Evolutionary conservation across 2,113 vertebrate species (phyloP), one percentile per base, ranked within the genome.

Genomic region (Hystrix brachyura): DNA sequence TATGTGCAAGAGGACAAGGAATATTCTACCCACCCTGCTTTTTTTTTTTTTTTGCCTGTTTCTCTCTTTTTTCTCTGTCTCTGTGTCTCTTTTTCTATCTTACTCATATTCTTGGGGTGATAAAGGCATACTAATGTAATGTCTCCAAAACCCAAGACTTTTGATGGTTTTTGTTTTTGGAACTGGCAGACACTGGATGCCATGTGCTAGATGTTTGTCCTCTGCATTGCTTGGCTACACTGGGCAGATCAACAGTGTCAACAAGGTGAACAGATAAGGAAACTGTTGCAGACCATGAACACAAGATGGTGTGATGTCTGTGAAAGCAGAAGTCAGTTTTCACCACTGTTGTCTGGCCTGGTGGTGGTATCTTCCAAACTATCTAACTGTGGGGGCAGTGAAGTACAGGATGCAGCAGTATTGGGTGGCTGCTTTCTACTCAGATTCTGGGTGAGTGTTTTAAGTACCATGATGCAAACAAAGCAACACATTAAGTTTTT

Each of bases 1-100:
- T 92, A 48, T 94, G 60, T 92, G 90, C 43, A 55, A 93, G 74
- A 82, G 71, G 43, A 38, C 51, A 95, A 74, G 85, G 89, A 97
- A 48, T 65, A 65, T 23, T 79, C 78, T 3, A 91, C 98, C 94
- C 94, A 60, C 27, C 89, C 83, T 27, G 19, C 4, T 32, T 14
- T 65, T 1, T 82, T 14, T 65, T 1, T 82, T 23, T 89, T 21
- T 74, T 83, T 93, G 55, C 48, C 15, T 86, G 60, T 81, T 43
- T 17, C 1, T 48, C 59, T 67, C 59, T 34, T 25, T 25, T 11
- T 43, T 48, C 10, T 74, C 18, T 82, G 46, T 53, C 51, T 89
- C n/a, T 79, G 19, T 60, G 2, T 59, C 25, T 94, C 10, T 69
- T 90, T 91, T 53, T 32, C 43, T 65, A 14, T 67, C 76, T 94